Evolutionary conservation across 2,888 invertebrate genomes (phyloP).

Genomic region (Lysandra bellargus): DNA sequence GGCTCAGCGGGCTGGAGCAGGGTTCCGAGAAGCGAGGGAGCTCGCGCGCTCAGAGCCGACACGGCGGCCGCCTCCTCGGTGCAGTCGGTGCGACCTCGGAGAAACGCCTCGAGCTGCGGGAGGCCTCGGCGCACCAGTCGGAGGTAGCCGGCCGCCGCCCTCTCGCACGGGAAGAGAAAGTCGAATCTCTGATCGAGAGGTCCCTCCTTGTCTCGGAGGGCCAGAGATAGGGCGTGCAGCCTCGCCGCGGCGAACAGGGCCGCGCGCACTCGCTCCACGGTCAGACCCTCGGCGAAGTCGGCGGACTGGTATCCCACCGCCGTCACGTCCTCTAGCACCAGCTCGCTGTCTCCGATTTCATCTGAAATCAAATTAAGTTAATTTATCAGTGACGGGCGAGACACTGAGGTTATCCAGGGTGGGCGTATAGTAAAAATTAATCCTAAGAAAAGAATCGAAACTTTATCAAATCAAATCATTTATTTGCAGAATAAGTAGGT

Average conservation of each 20-base stretch:
- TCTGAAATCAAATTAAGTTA: conserved; percentile 51
- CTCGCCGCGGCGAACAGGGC: conserved; percentile 86
- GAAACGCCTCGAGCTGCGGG: conserved; percentile 86
- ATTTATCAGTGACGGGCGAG: not conserved
- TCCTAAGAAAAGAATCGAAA: not conserved
- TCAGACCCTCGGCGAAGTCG: conserved; percentile 85
- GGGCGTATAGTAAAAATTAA: not conserved
- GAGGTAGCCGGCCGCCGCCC: conserved; percentile 89
- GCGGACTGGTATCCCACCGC: conserved; percentile 83
- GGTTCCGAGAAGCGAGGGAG: conserved; percentile 86
- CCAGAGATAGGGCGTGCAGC: conserved; percentile 86
- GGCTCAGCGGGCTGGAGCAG: conserved; percentile 87
- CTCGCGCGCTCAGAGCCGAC: conserved; percentile 83
- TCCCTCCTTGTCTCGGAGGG: conserved; percentile 70
- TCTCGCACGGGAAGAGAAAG: conserved; percentile 88
- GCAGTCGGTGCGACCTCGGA: conserved; percentile 84
- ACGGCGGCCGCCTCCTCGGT: conserved; percentile 82
- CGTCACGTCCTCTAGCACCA: conserved; percentile 88
- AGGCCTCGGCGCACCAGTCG: conserved; percentile 88
- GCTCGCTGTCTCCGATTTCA: conserved; percentile 79
- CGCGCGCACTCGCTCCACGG: conserved; percentile 82
- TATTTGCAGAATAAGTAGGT: too few species aligned
- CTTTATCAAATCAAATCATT: too few species aligned
- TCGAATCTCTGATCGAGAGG: conserved; percentile 73
- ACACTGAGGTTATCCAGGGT: not conserved